Evolutionary conservation across 2,797 vertebrate species (phyloP), one percentile per base, ranked within the genome.

Genomic region (Catostomus latipinnis): DNA sequence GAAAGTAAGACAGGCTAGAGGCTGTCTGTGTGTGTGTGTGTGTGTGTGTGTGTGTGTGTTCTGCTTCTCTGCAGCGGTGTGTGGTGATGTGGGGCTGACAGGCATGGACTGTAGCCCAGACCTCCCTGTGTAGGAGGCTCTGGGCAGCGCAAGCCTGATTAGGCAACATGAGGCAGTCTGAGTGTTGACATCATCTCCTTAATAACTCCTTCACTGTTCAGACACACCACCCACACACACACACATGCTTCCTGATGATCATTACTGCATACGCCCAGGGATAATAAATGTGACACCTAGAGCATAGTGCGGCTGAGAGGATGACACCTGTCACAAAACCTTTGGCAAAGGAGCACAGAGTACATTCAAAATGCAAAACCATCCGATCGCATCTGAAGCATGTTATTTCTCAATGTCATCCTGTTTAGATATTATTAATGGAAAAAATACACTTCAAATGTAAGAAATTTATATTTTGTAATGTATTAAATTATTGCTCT

Each of bases 21-120:
- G 34, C 57, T 34, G 34, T 34, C 1, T 34, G 34, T 34, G 34
- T 34, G 34, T 34, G 34, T 34, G 34, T 34, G 34, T 34, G 34
- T 71, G 16, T 66, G 61, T 50, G 49, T 34, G 34, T 34, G 34
- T 45, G 56, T 71, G 81, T 78, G 73, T 61, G 74, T 56, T 70
- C 34, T 65, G 49, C 2, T 46, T 63, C 50, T 75, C 72, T 0
- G 49, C 67, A 50, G 68, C 72, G 80, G 79, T 79, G 80, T 78
- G 78, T 5, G 58, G 60, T 82, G 81, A 85, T 71, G 81, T 74
- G 75, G 18, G 71, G 79, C 71, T 85, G 85, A 83, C 82, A 85
- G 86, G 58, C 70, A 76, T 87, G 85, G 84, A 86, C n/a, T 52
- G 11, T 54, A 75, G 81, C 83, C 82, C 85, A 85, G 86, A 86